Conservation (phyloP, 2,797 vertebrate species). For the Pangasius djambal region DNA sequence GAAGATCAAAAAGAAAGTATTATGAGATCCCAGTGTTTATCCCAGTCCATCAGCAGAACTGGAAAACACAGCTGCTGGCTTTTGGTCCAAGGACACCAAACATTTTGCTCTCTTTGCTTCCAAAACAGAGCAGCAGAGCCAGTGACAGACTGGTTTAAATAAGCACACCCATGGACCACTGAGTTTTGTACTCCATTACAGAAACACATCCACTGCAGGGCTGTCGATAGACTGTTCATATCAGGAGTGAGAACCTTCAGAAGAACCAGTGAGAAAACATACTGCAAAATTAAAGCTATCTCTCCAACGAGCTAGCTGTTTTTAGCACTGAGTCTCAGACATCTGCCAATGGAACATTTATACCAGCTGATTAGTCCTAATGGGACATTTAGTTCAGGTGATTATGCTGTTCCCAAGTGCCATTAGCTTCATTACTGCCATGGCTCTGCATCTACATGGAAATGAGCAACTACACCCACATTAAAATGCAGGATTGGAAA, state of each 20-base stretch:
- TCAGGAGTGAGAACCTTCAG: conserved; percentile 5
- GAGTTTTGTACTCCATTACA: conserved; percentile 8
- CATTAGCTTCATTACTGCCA: conserved; percentile 43
- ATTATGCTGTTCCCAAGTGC: conserved; percentile 35
- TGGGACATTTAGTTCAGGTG: conserved; percentile 44
- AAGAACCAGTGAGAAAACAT: background rate
- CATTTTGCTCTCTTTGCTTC: conserved; percentile 31
- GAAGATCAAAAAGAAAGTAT: conserved; percentile 14
- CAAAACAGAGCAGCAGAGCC: conserved; percentile 25
- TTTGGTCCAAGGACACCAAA: conserved; percentile 10
- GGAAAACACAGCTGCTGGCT: conserved; percentile 33
- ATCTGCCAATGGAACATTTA: background rate
- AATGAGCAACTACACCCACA: conserved; percentile 34
- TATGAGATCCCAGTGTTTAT: conserved; percentile 13
- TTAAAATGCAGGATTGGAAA: conserved; percentile 23
- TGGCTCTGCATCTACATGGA: conserved; percentile 22
- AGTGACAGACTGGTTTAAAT: conserved; percentile 11
- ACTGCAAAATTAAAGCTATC: background rate
- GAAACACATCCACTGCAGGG: conserved; percentile 10
- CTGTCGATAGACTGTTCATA: background rate
- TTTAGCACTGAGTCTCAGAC: conserved; percentile 17
- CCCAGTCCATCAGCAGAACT: conserved; percentile 38
- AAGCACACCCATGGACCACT: conserved; percentile 17
- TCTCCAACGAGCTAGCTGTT: background rate
- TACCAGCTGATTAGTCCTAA: conserved; percentile 33